A percentile compares a stretch with the other conserved stretches of the same genome.
phyloP scores from a whole-genome alignment of 1,140 invertebrate species.

The Aphelinus atriplicis region DNA sequence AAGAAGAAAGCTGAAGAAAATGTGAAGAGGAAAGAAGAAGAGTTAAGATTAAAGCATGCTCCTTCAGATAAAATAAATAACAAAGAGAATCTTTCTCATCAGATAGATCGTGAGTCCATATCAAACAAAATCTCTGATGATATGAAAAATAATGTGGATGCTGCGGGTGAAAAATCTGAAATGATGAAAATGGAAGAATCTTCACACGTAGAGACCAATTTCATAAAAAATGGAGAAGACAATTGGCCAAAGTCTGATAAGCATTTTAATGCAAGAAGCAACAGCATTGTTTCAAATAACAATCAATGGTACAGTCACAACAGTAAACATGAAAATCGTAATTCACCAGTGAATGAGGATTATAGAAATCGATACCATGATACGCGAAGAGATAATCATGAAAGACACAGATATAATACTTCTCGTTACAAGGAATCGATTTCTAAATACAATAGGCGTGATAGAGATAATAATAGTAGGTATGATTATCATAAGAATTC shows the following conservation, averaged over 20 bases:
- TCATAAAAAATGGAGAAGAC: background rate
- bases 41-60: background rate
- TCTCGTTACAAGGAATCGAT: background rate
- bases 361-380: conserved; percentile 20
- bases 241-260: background rate
- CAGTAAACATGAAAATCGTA: background rate
- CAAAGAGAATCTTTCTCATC: conserved; percentile 44
- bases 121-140: background rate
- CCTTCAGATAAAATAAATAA: conserved; percentile 25
- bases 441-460: conserved; percentile 10
- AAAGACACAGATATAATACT: conserved; percentile 4
- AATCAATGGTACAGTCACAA: conserved; percentile 2
- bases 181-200: background rate
- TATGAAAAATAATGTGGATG: background rate
- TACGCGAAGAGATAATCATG: conserved; percentile 17
- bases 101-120: background rate
- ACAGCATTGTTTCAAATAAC: background rate
- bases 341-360: background rate
- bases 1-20: conserved; percentile 10
- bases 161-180: background rate
- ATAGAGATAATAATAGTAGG: conserved; percentile 18
- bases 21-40: conserved; percentile 12
- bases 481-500: conserved; percentile 10
- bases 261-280: background rate
- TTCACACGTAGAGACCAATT: background rate